Base-by-base conservation (phyloP, 1,140 invertebrate species). In the Procambarus clarkii region DNA sequence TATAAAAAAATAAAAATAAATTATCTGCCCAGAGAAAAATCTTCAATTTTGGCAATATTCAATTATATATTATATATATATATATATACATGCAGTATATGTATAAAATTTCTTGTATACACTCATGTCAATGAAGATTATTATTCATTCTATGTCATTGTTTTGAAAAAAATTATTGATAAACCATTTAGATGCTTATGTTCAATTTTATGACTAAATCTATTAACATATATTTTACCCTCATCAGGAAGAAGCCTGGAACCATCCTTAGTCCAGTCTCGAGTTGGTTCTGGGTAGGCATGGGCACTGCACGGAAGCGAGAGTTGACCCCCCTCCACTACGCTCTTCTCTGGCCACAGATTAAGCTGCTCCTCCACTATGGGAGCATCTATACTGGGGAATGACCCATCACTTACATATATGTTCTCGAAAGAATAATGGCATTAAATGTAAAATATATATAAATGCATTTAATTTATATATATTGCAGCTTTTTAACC, bases 261-360 rank as follows among this genome's bases (percentile, higher is more conserved):
- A 2, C 87, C 92, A 69, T 92, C 87, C 46, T 92, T 92, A 11
- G 86, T 92, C 92, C 92, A 92, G 24, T 76, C 77, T 69, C 88
- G 50, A 2, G 44, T 69, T 13, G 92, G 92, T 9, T 46, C 24
- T 18, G 92, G 92, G 21, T 86, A 58, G 5, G 86, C 92, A 46
- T 69, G 11, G 11, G 86, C 92, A 45, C 58, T 82, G 60, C 92
- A 92, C 3, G 92, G 92, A 1, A 92, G 60, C 5, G 86, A 79
- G 45, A 92, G 34, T 45, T 71, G 71, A 2, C 77, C 76, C 3
- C 92, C 92, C 34, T 89, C 86, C 24, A 92, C 87, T 18, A 92
- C 71, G n/a, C 77, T 81, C 44, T 44, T 84, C 18, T 90, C 78
- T 11, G 82, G 87, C 15, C 45, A 44, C 21, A 58, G 48, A n/a